These are phyloP conservation scores for Armadillidium nasatum DNA, from an alignment of 1,140 invertebrate genomes.

Conservation along the genomic window DNA sequence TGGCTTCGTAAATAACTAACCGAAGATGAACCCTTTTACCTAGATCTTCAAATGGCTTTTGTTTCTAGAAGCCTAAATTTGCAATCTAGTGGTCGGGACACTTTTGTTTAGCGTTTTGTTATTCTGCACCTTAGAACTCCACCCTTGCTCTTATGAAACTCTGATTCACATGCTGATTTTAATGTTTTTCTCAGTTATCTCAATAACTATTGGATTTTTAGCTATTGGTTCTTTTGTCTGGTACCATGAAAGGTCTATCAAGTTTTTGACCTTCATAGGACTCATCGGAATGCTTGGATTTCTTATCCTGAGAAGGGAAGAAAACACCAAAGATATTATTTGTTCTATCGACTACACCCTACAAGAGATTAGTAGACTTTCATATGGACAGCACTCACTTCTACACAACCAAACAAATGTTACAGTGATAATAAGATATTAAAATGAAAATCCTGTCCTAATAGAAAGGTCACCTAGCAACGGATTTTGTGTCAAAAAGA, in stretches of 20 bases:
- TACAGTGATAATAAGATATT: no score
- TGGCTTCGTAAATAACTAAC: no score
- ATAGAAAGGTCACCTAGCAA: no score
- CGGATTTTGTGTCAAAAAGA: neutral
- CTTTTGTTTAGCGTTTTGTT: neutral
- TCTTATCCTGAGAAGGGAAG: neutral
- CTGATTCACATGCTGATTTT: neutral
- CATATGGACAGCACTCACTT: no score
- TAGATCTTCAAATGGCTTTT: neutral
- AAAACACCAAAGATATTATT: neutral
- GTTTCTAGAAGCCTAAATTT: neutral
- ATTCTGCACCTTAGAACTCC: neutral
- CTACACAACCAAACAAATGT: no score
- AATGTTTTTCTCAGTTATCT: neutral
- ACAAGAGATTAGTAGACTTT: no score
- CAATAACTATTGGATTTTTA: neutral
- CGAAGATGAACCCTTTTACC: neutral
- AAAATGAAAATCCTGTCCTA: no score
- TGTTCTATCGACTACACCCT: neutral
- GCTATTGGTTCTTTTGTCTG: slow-evolving; percentile 3
- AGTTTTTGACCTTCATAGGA: neutral
- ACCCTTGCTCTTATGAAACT: neutral
- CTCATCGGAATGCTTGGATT: neutral
- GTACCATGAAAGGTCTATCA: neutral
- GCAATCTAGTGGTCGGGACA: neutral